Conservation (phyloP, 2,797 vertebrate species). For the Diplodus puntazzo region DNA sequence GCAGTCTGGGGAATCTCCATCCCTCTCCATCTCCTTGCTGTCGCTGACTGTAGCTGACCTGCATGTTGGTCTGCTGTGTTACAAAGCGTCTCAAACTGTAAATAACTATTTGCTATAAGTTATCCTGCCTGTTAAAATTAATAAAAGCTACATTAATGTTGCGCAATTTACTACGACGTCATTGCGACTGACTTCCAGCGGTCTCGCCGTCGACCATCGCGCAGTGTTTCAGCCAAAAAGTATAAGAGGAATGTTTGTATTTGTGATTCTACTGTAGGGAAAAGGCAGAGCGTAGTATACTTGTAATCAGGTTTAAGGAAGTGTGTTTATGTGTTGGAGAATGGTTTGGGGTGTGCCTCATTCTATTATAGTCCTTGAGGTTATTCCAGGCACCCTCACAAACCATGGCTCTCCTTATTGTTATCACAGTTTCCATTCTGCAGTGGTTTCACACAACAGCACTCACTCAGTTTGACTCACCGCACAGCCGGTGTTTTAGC, state of each 20-base stretch:
- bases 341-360: conserved; percentile 32
- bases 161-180: no score
- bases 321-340: conserved; percentile 47
- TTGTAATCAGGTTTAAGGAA: conserved; percentile 33
- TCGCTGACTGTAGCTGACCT: no score
- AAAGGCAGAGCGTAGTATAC: conserved; percentile 19
- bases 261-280: not conserved
- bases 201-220: not conserved
- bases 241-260: not conserved
- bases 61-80: no score
- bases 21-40: no score
- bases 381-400: conserved; percentile 47
- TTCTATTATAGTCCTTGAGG: conserved; percentile 53
- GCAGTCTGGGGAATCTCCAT: no score
- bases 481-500: conserved; percentile 3
- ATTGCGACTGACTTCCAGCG: no score
- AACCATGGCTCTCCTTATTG: conserved; percentile 31
- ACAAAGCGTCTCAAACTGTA: no score
- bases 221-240: not conserved
- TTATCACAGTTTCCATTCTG: conserved; percentile 59
- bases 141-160: no score
- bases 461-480: conserved; percentile 8
- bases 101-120: no score
- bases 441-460: conserved; percentile 30
- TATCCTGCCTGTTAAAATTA: no score